Conservation (phyloP, 1,140 invertebrate genomes). For the Neoseiulus cucumeris region DNA sequence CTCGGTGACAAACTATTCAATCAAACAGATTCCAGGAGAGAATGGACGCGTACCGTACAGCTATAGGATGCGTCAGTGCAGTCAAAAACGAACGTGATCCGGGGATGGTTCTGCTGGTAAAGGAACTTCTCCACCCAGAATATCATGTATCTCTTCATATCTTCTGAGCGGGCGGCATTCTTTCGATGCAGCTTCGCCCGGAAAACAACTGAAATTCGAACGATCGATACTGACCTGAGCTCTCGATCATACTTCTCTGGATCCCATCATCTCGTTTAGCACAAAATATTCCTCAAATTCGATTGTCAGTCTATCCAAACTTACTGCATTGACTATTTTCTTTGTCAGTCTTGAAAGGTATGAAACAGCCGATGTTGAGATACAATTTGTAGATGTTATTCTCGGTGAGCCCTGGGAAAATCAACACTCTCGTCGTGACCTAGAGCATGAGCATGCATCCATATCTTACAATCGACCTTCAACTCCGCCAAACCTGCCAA, state of each 20-base stretch:
- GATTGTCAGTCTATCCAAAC: not conserved
- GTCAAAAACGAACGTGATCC: not conserved
- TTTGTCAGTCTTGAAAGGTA: not conserved
- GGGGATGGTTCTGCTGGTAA: not conserved
- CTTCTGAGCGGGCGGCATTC: not conserved
- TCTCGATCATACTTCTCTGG: no score
- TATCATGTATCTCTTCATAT: not conserved
- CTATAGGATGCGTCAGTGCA: not conserved
- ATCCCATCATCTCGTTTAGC: no score
- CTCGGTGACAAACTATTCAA: no score
- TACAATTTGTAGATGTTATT: not conserved
- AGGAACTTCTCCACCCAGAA: constrained; percentile 7
- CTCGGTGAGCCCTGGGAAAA: not conserved
- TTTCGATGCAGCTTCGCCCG: not conserved
- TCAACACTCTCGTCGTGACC: no score
- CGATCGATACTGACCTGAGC: no score
- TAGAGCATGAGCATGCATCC: no score
- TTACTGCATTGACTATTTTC: not conserved
- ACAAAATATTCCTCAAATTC: no score
- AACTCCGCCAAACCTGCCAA: no score
- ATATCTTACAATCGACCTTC: no score
- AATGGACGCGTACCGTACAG: not conserved
- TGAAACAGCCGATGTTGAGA: constrained; percentile 7
- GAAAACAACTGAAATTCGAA: not conserved
- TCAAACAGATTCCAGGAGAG: no score